Percentiles rank a stretch among this genome's conserved stretches.
Conservation (phyloP, 1,140 invertebrate genomes). For the Ephestia elutella region DNA sequence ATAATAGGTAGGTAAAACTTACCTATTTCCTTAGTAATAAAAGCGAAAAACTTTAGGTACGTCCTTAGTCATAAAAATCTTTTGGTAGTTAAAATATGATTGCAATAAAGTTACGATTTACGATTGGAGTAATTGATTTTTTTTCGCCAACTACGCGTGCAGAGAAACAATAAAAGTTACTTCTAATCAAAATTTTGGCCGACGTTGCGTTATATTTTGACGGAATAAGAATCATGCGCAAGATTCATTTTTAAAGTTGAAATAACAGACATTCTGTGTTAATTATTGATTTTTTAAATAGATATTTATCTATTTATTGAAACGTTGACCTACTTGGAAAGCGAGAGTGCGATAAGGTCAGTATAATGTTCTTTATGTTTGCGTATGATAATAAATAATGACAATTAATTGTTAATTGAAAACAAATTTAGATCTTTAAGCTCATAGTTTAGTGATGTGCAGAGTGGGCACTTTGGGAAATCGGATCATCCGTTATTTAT, state of each 20-base stretch:
- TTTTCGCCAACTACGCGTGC: neutral
- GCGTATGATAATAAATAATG: conserved; percentile 7
- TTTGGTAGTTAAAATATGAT: neutral
- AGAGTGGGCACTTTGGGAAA: too few species aligned
- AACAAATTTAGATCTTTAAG: conserved; percentile 1
- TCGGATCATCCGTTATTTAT: too few species aligned
- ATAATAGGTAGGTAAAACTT: neutral
- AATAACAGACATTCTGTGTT: too few species aligned
- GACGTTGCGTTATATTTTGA: neutral
- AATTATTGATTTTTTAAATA: too few species aligned
- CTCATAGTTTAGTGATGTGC: conserved; percentile 19
- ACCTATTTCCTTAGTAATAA: too few species aligned
- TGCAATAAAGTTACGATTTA: neutral
- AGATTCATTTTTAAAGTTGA: too few species aligned
- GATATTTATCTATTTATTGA: too few species aligned
- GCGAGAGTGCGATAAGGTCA: neutral
- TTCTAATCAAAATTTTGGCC: neutral
- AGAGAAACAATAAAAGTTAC: neutral
- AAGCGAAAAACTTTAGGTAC: too few species aligned
- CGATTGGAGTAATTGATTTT: neutral
- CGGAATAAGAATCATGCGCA: neutral
- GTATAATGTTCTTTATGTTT: conserved; percentile 8
- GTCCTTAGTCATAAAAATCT: neutral
- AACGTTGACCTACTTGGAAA: too few species aligned
- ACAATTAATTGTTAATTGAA: neutral